Percentiles rank a stretch among this genome's conserved stretches.
phyloP scores from a whole-genome alignment of 2,888 invertebrate species.

The Agrotis puta region DNA sequence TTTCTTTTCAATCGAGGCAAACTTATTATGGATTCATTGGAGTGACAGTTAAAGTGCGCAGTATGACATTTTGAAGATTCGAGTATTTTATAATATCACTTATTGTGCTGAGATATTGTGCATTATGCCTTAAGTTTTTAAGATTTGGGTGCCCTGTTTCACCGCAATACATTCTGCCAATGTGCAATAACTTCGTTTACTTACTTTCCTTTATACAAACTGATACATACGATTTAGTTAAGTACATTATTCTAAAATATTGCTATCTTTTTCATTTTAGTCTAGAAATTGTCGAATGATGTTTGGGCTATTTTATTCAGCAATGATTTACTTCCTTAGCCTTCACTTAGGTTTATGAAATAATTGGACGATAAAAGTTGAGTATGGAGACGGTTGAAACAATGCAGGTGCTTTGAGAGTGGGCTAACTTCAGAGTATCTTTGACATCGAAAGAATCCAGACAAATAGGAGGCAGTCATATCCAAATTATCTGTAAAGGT shows the following conservation, averaged over 20 bases:
- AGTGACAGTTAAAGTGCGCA: slow-evolving; percentile 84
- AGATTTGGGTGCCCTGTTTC: slow-evolving; percentile 85
- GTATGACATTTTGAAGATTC: slow-evolving; percentile 80
- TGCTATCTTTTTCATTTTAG: slow-evolving; percentile 91
- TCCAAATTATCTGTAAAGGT: slow-evolving; percentile 62
- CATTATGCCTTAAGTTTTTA: slow-evolving; percentile 83
- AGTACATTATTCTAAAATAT: slow-evolving; percentile 89
- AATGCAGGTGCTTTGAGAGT: slow-evolving; percentile 56
- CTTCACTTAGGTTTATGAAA: slow-evolving; percentile 62
- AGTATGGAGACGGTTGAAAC: slow-evolving; percentile 52
- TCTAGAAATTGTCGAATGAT: slow-evolving; percentile 88
- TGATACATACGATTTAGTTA: slow-evolving; percentile 89
- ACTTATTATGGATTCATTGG: slow-evolving; percentile 83
- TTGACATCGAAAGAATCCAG: slow-evolving; percentile 41
- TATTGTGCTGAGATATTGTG: slow-evolving; percentile 89
- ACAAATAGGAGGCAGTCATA: slow-evolving; percentile 55
- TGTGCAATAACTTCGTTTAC: slow-evolving; percentile 86
- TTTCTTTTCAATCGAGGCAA: slow-evolving; percentile 84
- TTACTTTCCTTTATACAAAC: slow-evolving; percentile 89
- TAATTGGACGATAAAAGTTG: slow-evolving; percentile 61
- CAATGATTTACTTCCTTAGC: slow-evolving; percentile 57
- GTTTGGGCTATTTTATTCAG: slow-evolving; percentile 76
- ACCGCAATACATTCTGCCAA: slow-evolving; percentile 83
- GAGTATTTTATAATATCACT: slow-evolving; percentile 79
- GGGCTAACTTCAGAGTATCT: slow-evolving; percentile 37